Base-by-base conservation (phyloP, 2,113 vertebrate species). In the Atractosteus spatula region DNA sequence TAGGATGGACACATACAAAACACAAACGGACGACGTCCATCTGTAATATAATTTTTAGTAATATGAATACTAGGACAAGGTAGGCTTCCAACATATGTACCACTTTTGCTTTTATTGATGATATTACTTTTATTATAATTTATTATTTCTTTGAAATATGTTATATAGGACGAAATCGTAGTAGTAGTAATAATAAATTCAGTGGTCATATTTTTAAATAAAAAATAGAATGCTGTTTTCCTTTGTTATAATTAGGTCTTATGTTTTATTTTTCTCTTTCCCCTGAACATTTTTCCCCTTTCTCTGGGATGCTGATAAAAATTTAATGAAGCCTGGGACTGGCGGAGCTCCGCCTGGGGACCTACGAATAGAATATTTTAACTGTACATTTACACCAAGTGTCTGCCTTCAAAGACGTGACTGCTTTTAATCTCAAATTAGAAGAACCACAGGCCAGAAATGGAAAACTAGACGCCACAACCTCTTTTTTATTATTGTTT, bases 301-400 rank as follows among this genome's bases (percentile, higher is more conserved):
- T 89, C 95, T 92, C 93, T 94, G 94, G 95, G 95, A 96, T 96
- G 87, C 91, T 93, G 94, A 97, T 98, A 94, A 96, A 98, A 96
- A 85, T 94, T 99, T 98, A 95, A 99, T 98, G 96, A 98, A 95
- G 92, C 90, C 91, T 89, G 97, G 94, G 95, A 96, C 93, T 90
- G 92, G 93, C 89, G 87, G 93, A 94, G 92, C 95, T 92, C 93
- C 89, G 94, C 92, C 95, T 94, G 91, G 96, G 97, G 97, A 97
- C 90, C 64, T 42, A 78, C 85, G 91, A 91, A 90, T 92, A 91
- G 96, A 97, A 98, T 98, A 97, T 97, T 98, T 96, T 96, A 98
- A 98, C 96, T 97, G 96, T 98, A 97, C 96, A 94, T 96, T 97
- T 95, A 96, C 94, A 95, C 93, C 95, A 90, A 95, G 93, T 93